Evolutionary conservation across 1,140 invertebrate species (phyloP).

Genomic region (Nebria ingens): DNA sequence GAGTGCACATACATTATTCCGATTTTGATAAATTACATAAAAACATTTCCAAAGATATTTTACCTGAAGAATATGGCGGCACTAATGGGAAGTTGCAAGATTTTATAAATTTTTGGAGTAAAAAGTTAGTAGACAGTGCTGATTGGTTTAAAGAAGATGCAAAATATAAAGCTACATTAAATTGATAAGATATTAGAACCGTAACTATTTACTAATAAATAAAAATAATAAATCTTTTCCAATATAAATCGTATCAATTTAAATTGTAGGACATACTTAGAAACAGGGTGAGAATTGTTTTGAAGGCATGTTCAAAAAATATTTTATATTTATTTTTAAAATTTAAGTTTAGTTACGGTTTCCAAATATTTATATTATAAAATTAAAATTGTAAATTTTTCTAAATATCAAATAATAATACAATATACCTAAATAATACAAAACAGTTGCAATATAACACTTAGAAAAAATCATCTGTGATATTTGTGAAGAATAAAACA

Average conservation of each 20-base stretch:
- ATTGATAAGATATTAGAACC: not conserved
- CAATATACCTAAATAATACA: no score
- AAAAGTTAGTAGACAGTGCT: slow-evolving; percentile 34
- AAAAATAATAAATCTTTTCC: not conserved
- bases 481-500: no score
- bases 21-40: slow-evolving; percentile 33
- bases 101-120: slow-evolving; percentile 46
- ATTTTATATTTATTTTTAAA: no score
- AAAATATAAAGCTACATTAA: slow-evolving; percentile 38
- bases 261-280: no score
- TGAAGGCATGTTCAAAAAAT: no score
- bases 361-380: not conserved
- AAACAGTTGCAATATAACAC: no score
- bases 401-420: not conserved
- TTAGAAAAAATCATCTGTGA: no score
- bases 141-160: slow-evolving; percentile 48
- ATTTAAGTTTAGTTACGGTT: not conserved
- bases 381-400: not conserved
- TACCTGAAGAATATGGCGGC: slow-evolving; percentile 52
- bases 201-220: not conserved
- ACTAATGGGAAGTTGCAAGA: slow-evolving; percentile 38
- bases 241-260: no score
- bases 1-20: slow-evolving; percentile 42
- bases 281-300: no score
- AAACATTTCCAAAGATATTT: slow-evolving; percentile 36